Percentiles rank a stretch among this genome's conserved stretches.
phyloP scores from a whole-genome alignment of 2,888 invertebrate species.

The Scaptomyza tumidula region DNA sequence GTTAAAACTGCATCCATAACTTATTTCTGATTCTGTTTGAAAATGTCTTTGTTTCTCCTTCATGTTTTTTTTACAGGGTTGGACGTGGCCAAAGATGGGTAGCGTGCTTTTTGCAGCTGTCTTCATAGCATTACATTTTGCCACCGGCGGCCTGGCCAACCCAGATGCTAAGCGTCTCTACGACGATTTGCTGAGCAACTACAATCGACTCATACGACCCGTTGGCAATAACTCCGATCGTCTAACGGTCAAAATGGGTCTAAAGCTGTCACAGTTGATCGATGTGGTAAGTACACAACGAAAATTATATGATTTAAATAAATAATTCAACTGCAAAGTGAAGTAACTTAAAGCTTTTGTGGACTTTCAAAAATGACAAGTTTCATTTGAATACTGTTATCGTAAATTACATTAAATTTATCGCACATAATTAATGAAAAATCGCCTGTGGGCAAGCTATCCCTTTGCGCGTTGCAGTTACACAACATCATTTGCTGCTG shows the following conservation, averaged over 20 bases:
- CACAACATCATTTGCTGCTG: neutral
- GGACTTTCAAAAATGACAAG: too few relatives aligned
- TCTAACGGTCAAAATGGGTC: conserved; percentile 97
- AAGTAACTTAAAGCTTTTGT: too few relatives aligned
- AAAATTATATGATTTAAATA: too few relatives aligned
- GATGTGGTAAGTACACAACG: conserved; percentile 91
- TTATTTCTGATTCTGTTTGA: conserved; percentile 39
- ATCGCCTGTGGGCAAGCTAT: neutral
- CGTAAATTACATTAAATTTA: neutral
- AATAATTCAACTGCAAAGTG: too few relatives aligned
- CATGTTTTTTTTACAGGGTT: conserved; percentile 87
- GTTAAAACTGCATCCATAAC: conserved; percentile 32
- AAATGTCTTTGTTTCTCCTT: conserved; percentile 1
- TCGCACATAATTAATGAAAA: conserved; percentile 8
- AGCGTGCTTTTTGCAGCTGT: conserved; percentile 89
- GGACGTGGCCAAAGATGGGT: conserved; percentile 94
- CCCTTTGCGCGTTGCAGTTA: neutral
- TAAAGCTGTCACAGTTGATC: conserved; percentile 94
- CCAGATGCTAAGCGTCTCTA: conserved; percentile 97
- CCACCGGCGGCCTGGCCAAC: conserved; percentile 92
- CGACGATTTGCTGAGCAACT: conserved; percentile 97
- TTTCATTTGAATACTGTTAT: too few relatives aligned
- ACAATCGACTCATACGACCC: conserved; percentile 97
- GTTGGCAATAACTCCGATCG: conserved; percentile 97
- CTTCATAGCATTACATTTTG: conserved; percentile 91